Evolutionary conservation across 1,140 invertebrate species (phyloP), one percentile per base, ranked within the genome.

Genomic region (Anastrepha obliqua): DNA sequence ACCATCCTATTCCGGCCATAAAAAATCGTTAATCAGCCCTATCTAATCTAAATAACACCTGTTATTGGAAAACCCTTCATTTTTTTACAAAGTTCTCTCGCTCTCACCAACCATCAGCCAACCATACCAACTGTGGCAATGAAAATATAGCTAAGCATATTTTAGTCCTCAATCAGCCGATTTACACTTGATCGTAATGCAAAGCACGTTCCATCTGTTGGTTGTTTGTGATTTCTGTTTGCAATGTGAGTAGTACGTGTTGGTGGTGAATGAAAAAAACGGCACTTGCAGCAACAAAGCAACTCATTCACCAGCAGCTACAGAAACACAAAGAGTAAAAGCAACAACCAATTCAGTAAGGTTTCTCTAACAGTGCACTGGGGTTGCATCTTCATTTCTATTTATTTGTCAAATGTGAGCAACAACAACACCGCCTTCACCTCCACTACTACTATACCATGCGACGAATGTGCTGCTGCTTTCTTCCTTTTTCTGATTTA

Each of bases 201-300:
- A 51, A 55, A 47, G 74, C 74, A 81, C 74, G 74, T 81, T 2
- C 74, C 74, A 81, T 55, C 74, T 29, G 74, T 81, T 81, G 74
- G 74, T 55, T 81, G 20, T 81, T 81, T 81, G 74, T 81, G 74
- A 81, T 81, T 81, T 81, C 47, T 81, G 42, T 81, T 81, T 81
- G 47, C 74, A n/a, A 55, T 20, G 47, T 47, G 74, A 17, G 47
- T 20, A 7, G 13, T 51, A 81, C 74, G 74, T 58, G 74, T 29
- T 55, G 7, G 8, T n/a, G 47, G 8, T 55, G 47, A 51, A 58
- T 17, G 47, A 81, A 55, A n/a, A 51, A 58, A n/a, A n/a, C 29
- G 74, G 47, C 64, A 81, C 20, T 67, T 4, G n/a, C 67, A 44
- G 67, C 67, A 81, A 17, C n/a, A 55, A 58, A 55, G 29, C 47